Evolutionary conservation across 2,888 invertebrate genomes (phyloP).

Genomic region (Ectropis crepuscularia): DNA sequence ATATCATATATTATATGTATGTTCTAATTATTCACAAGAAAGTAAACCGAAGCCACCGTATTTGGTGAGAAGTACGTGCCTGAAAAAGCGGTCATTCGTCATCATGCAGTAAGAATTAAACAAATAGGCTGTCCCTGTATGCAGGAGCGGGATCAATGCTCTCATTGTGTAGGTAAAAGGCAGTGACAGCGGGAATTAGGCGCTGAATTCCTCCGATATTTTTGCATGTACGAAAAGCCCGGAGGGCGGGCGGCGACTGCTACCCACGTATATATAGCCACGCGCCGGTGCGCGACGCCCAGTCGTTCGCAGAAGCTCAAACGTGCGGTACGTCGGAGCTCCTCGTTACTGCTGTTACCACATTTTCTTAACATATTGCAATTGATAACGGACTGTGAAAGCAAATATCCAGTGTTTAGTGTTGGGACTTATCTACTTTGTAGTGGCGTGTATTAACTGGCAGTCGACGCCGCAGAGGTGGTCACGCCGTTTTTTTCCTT

Average conservation of each 20-base stretch:
- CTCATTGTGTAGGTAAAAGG: constrained; percentile 77
- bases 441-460: constrained; percentile 49
- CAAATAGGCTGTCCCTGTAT: constrained; percentile 70
- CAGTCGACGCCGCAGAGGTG: constrained; percentile 29
- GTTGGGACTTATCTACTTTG: constrained; percentile 49
- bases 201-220: constrained; percentile 79
- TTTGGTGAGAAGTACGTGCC: constrained; percentile 48
- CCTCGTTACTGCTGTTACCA: constrained; percentile 30
- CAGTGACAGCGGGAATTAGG: constrained; percentile 81
- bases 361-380: constrained; percentile 38
- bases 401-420: constrained; percentile 52
- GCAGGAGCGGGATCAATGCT: constrained; percentile 78
- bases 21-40: neutral
- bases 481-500: constrained; percentile 24
- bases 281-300: constrained; percentile 69
- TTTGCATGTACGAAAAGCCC: constrained; percentile 73
- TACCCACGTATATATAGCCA: constrained; percentile 73
- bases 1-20: constrained; percentile 5
- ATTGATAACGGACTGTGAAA: constrained; percentile 55
- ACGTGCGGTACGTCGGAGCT: constrained; percentile 53
- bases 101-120: constrained; percentile 51
- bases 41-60: constrained; percentile 46
- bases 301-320: constrained; percentile 66
- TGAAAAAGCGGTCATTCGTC: constrained; percentile 56
- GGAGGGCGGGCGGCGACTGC: constrained; percentile 69